These are phyloP conservation scores for Scomber colias DNA, from an alignment of 2,113 vertebrate genomes.

Conservation along the genomic window DNA sequence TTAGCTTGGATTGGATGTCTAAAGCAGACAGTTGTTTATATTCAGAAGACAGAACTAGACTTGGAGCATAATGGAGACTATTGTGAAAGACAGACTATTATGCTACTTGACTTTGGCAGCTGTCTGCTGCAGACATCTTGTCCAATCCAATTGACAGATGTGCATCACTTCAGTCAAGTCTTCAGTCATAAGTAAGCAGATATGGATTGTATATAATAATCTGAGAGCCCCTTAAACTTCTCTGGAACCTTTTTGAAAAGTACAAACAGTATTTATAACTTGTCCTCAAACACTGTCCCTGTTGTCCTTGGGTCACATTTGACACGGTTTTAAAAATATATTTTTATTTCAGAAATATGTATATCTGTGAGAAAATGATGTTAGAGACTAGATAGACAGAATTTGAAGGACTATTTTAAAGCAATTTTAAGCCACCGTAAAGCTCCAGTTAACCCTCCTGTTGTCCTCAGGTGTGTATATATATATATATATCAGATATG, in stretches of 20 bases:
- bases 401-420: too few relatives aligned
- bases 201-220: neutral
- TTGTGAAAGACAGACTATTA: constrained; percentile 30
- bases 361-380: too few relatives aligned
- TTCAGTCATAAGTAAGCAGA: constrained; percentile 1
- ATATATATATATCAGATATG: too few relatives aligned
- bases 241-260: neutral
- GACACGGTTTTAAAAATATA: too few relatives aligned
- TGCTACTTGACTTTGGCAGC: constrained; percentile 51
- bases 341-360: too few relatives aligned
- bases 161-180: constrained; percentile 31
- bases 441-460: too few relatives aligned
- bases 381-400: too few relatives aligned
- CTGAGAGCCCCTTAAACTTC: neutral
- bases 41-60: constrained; percentile 35
- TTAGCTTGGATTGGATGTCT: constrained; percentile 11
- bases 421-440: too few relatives aligned
- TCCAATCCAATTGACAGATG: constrained; percentile 57
- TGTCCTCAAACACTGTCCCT: neutral
- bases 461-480: too few relatives aligned
- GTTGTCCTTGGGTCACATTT: too few relatives aligned
- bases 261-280: neutral
- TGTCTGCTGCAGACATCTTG: constrained; percentile 41
- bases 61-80: constrained; percentile 40
- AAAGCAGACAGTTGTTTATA: constrained; percentile 27